phyloP scores from a whole-genome alignment of 2,113 vertebrate genomes.

The Pogona vitticeps region DNA sequence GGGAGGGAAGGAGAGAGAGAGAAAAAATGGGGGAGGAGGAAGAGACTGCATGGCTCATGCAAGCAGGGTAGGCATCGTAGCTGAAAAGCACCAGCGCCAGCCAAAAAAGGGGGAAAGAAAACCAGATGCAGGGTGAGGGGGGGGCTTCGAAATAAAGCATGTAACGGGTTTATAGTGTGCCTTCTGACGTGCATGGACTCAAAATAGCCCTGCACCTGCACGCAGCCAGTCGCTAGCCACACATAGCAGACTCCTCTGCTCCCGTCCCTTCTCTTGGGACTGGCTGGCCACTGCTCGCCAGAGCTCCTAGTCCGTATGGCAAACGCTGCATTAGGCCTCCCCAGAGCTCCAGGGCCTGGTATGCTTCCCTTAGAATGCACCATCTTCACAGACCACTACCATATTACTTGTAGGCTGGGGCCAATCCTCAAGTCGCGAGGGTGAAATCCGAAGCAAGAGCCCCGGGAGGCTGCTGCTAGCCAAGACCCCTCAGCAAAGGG shows the following conservation, averaged over 20 bases:
- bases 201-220: constrained; percentile 63
- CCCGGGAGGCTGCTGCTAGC: constrained; percentile 27
- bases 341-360: constrained; percentile 35
- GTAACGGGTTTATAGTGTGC: constrained; percentile 44
- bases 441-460: constrained; percentile 41
- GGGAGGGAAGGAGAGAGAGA: not conserved
- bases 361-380: constrained; percentile 37
- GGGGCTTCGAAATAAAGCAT: constrained; percentile 44
- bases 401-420: not conserved
- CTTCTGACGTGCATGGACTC: constrained; percentile 65
- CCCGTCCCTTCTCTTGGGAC: constrained; percentile 49
- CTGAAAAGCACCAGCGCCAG: constrained; percentile 11
- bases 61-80: constrained; percentile 2
- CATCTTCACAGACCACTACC: constrained; percentile 45
- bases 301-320: not conserved
- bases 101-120: not conserved
- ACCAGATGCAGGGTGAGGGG: constrained; percentile 36
- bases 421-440: constrained; percentile 20
- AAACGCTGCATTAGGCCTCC: constrained; percentile 70
- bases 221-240: constrained; percentile 49
- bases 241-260: not conserved
- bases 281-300: constrained; percentile 28
- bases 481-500: constrained; percentile 24
- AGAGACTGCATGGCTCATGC: constrained; percentile 13
- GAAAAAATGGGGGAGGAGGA: not conserved